Percentiles rank a stretch among this genome's conserved stretches.
These are phyloP conservation scores for Drosophila melanosoma DNA, from an alignment of 2,888 invertebrate species.

Conservation along the genomic window DNA sequence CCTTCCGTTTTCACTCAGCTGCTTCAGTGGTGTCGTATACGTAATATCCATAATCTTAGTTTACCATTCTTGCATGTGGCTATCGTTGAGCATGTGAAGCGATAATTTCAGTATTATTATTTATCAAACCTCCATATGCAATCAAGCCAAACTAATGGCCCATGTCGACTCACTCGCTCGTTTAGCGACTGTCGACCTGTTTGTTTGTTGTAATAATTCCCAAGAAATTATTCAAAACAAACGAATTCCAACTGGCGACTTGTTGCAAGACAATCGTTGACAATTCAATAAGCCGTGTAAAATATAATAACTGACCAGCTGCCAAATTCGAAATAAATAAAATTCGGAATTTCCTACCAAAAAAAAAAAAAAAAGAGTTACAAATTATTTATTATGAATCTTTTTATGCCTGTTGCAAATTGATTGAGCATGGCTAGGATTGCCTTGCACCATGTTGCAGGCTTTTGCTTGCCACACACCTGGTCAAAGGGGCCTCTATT, in stretches of 20 bases:
- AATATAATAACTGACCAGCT: constrained; percentile 28
- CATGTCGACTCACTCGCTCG: constrained; percentile 53
- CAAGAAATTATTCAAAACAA: constrained; percentile 49
- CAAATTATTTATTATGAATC: neutral
- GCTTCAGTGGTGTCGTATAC: constrained; percentile 36
- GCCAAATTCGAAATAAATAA: neutral
- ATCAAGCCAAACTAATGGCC: constrained; percentile 66
- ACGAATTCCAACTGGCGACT: constrained; percentile 34
- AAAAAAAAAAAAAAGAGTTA: neutral
- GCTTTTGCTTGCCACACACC: constrained; percentile 29
- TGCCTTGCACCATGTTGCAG: constrained; percentile 15
- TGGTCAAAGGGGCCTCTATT: constrained; percentile 6
- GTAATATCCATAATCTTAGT: constrained; percentile 30
- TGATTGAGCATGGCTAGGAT: neutral
- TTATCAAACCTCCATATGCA: constrained; percentile 51
- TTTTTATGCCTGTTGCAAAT: neutral
- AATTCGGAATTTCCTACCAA: constrained; percentile 12
- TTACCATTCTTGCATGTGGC: constrained; percentile 41
- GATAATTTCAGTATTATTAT: constrained; percentile 49
- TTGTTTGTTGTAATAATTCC: constrained; percentile 3
- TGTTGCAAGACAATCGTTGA: constrained; percentile 60
- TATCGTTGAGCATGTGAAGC: constrained; percentile 29
- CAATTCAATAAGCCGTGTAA: constrained; percentile 56
- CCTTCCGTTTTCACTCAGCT: constrained; percentile 46
- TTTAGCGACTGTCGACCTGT: constrained; percentile 43